Percentiles rank a stretch among this genome's conserved stretches.
Evolutionary conservation across 2,113 vertebrate species (phyloP).

Genomic region (Sprattus sprattus): DNA sequence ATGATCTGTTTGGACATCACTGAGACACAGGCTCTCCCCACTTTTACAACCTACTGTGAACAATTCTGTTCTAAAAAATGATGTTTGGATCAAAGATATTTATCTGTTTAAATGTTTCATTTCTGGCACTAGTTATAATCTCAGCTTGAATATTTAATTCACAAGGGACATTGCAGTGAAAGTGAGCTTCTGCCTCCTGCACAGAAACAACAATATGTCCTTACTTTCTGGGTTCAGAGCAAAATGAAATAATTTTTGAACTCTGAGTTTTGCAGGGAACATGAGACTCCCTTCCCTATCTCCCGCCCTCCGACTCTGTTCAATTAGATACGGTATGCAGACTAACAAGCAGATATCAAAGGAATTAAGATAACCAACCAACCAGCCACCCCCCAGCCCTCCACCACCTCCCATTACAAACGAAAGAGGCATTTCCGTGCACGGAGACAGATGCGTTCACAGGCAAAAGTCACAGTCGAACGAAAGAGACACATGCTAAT

Average conservation of each 20-base stretch:
- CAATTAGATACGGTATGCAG: slow-evolving; percentile 32
- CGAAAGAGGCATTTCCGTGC: background rate
- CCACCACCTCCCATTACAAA: background rate
- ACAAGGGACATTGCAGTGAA: background rate
- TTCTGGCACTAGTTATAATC: background rate
- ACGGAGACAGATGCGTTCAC: background rate
- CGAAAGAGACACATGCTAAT: slow-evolving; percentile 21
- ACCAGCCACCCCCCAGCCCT: background rate
- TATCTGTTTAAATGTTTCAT: too few species aligned
- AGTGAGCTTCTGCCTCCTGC: background rate
- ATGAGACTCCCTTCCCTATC: background rate
- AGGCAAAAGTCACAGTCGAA: background rate
- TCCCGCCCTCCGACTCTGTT: background rate
- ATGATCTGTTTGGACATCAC: background rate
- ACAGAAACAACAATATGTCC: background rate
- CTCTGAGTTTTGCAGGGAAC: too few species aligned
- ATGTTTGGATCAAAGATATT: too few species aligned
- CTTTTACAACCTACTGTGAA: background rate
- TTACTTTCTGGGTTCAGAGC: background rate
- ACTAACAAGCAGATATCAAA: slow-evolving; percentile 20
- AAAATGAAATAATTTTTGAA: too few species aligned
- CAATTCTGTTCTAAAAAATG: background rate
- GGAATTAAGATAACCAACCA: slow-evolving; percentile 15
- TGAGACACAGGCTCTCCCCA: background rate
- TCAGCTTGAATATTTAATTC: background rate